Conservation (phyloP, 2,113 vertebrate genomes). For the Poeciliopsis turrubarensis region DNA sequence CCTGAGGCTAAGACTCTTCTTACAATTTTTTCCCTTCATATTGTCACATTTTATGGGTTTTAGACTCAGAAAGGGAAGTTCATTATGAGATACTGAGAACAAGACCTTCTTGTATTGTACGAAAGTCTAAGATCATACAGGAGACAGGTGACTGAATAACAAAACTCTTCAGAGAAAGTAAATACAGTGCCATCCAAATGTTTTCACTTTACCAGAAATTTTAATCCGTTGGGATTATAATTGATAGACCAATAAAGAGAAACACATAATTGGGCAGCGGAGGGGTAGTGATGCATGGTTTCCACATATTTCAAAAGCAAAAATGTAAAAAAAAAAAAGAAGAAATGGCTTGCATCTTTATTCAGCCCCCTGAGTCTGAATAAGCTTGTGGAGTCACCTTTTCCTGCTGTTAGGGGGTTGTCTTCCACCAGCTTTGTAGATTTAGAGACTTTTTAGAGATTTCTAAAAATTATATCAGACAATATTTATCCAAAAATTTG, state of each 20-base stretch:
- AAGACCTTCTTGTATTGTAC: not conserved
- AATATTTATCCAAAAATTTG: too few species aligned
- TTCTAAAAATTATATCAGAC: too few species aligned
- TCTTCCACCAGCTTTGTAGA: too few species aligned
- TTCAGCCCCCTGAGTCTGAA: too few species aligned
- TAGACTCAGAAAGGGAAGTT: constrained; percentile 7
- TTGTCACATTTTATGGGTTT: constrained; percentile 25
- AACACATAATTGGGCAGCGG: not conserved
- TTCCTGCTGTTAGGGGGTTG: too few species aligned
- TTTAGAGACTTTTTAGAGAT: too few species aligned
- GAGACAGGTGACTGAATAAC: not conserved
- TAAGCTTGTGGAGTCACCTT: too few species aligned
- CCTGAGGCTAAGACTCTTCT: constrained; percentile 16
- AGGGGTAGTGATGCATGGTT: not conserved
- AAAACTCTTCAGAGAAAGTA: not conserved
- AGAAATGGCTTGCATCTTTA: too few species aligned
- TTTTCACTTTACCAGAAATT: not conserved
- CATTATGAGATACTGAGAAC: not conserved
- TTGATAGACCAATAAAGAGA: not conserved
- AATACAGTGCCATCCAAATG: not conserved
- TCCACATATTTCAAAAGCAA: too few species aligned
- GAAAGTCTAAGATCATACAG: not conserved
- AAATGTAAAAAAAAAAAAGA: too few species aligned
- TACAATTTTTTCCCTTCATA: constrained; percentile 42
- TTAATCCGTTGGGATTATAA: not conserved